Conservation (phyloP, 2,113 vertebrate species). For the Clarias magur region DNA sequence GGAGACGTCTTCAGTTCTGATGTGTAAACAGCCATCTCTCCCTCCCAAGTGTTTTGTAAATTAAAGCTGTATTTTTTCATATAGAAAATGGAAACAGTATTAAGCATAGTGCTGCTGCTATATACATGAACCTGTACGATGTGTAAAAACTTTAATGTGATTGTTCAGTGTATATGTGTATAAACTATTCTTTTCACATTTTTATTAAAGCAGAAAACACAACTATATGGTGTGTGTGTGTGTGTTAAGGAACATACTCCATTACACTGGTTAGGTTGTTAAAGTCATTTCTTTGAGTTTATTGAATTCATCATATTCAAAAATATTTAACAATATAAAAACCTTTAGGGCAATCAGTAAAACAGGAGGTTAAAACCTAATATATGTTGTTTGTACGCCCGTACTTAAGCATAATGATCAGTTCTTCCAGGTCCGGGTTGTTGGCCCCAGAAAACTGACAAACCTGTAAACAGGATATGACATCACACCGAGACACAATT, state of each 20-base stretch:
- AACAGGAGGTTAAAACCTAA: background rate
- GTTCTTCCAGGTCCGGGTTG: rapidly evolving
- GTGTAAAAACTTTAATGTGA: slow-evolving; percentile 78
- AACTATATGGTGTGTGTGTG: slow-evolving; percentile 34
- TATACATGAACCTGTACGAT: slow-evolving; percentile 73
- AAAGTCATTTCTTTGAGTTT: slow-evolving; percentile 36
- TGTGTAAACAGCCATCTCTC: slow-evolving; percentile 60
- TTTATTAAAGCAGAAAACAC: slow-evolving; percentile 79
- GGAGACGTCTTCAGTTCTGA: slow-evolving; percentile 61
- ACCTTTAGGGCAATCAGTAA: background rate
- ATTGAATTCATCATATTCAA: slow-evolving; percentile 54
- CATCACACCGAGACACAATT: background rate
- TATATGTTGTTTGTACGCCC: background rate
- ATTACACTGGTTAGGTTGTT: slow-evolving; percentile 12
- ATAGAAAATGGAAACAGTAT: slow-evolving; percentile 77
- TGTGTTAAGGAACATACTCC: too few relatives aligned
- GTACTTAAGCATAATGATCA: too few relatives aligned
- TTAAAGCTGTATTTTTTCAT: slow-evolving; percentile 85
- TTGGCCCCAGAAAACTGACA: slow-evolving; percentile 62
- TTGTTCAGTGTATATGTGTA: slow-evolving; percentile 77
- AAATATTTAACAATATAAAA: background rate
- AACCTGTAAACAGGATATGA: slow-evolving; percentile 53
- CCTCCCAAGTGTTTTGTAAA: slow-evolving; percentile 74
- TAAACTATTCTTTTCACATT: slow-evolving; percentile 76
- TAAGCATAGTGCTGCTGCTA: slow-evolving; percentile 78